Evolutionary conservation across 2,888 invertebrate species (phyloP).

Genomic region (Anthrax anthrax): DNA sequence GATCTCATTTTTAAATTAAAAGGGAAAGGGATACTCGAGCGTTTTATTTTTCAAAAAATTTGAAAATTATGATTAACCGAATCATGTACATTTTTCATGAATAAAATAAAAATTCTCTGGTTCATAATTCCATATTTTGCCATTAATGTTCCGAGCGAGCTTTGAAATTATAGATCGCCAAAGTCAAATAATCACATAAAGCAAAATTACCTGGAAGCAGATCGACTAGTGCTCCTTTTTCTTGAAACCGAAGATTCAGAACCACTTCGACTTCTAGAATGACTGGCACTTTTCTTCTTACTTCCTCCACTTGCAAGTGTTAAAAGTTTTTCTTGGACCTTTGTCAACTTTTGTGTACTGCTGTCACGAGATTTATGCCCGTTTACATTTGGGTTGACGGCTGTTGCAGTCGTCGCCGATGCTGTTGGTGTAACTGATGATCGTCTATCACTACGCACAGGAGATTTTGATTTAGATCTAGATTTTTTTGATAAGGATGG

Average conservation of each 20-base stretch:
- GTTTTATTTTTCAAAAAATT: too few relatives aligned
- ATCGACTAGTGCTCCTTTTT: slow-evolving; percentile 10
- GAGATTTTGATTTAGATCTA: slow-evolving; percentile 19
- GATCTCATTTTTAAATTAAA: too few relatives aligned
- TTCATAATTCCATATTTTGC: too few relatives aligned
- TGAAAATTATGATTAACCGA: too few relatives aligned
- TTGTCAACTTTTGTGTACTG: slow-evolving; percentile 31
- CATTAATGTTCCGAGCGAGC: too few relatives aligned
- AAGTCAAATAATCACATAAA: neutral
- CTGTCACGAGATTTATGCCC: slow-evolving; percentile 20
- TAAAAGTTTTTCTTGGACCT: slow-evolving; percentile 47
- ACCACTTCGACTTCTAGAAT: slow-evolving; percentile 12
- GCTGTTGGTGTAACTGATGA: slow-evolving; percentile 5
- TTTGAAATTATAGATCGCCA: too few relatives aligned
- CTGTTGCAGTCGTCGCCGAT: slow-evolving; percentile 16
- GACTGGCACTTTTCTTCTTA: slow-evolving; percentile 6
- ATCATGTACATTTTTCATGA: too few relatives aligned
- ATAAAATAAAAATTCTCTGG: too few relatives aligned
- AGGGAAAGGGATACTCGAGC: too few relatives aligned
- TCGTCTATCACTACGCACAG: slow-evolving; percentile 7
- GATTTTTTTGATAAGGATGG: slow-evolving; percentile 16
- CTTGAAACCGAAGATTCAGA: slow-evolving; percentile 7
- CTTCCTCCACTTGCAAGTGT: slow-evolving; percentile 41
- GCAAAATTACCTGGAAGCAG: slow-evolving; percentile 9
- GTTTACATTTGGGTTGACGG: slow-evolving; percentile 17